Evolutionary conservation across 2,888 invertebrate genomes (phyloP).

Genomic region (Atrina japonica): DNA sequence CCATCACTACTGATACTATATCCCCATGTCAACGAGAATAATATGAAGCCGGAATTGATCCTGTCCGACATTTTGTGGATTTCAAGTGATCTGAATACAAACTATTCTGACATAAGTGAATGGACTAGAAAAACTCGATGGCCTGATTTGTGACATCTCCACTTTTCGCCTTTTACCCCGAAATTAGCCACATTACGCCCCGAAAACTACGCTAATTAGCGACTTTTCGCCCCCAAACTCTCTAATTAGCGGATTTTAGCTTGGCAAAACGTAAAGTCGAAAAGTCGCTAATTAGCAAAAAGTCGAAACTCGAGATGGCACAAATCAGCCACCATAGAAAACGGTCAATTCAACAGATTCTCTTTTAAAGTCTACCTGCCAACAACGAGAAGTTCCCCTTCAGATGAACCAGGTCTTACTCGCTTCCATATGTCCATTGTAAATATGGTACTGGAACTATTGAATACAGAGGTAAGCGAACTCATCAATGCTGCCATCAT

Average conservation of each 20-base stretch:
- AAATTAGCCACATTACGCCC: too few relatives aligned
- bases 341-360: neutral
- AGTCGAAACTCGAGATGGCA: too few relatives aligned
- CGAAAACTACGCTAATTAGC: neutral
- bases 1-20: too few relatives aligned
- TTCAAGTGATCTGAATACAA: too few relatives aligned
- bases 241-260: neutral
- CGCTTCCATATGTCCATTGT: constrained; percentile 83
- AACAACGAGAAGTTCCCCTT: constrained; percentile 77
- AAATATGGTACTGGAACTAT: constrained; percentile 83
- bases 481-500: constrained; percentile 84
- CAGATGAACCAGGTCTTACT: constrained; percentile 67
- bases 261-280: neutral
- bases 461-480: constrained; percentile 83
- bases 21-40: too few relatives aligned
- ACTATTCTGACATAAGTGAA: too few relatives aligned
- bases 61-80: too few relatives aligned
- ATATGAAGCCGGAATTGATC: too few relatives aligned
- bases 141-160: too few relatives aligned
- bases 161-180: too few relatives aligned
- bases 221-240: neutral
- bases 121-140: too few relatives aligned
- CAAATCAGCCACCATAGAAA: too few relatives aligned
- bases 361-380: constrained; percentile 60
- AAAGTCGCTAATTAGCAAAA: neutral